These are phyloP conservation scores for Noctua janthe DNA, from an alignment of 2,888 invertebrate genomes.

Conservation along the genomic window DNA sequence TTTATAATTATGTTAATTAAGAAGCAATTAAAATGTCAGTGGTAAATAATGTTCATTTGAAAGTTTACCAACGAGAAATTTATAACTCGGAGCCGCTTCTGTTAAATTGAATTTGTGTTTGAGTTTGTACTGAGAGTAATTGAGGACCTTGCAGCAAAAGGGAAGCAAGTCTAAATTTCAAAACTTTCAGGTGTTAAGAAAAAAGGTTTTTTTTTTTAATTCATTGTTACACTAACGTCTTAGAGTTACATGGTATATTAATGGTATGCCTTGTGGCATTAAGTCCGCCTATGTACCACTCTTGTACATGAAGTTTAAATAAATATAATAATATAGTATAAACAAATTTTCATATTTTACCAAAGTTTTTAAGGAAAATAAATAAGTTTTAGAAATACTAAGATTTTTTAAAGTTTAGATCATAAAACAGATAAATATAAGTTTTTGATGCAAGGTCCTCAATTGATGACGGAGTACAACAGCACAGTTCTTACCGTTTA, in stretches of 20 bases:
- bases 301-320: no score
- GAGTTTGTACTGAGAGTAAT: conserved; percentile 13
- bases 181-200: not conserved
- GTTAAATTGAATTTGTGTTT: conserved; percentile 34
- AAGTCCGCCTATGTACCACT: no score
- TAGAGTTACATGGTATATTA: not conserved
- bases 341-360: no score
- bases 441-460: no score
- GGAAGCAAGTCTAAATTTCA: not conserved
- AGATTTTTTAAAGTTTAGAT: no score
- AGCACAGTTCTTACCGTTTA: not conserved
- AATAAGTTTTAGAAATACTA: no score
- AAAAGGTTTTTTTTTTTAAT: not conserved
- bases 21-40: conserved; percentile 1
- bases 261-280: no score
- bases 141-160: not conserved
- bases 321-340: no score
- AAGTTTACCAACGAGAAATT: conserved; percentile 12
- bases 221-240: no score
- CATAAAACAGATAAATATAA: no score
- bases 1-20: no score
- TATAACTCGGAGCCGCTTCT: conserved; percentile 6
- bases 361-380: no score
- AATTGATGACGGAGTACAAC: conserved; percentile 4
- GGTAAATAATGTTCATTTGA: conserved; percentile 20